phyloP scores from a whole-genome alignment of 2,888 invertebrate species.

The Sesia bembeciformis region DNA sequence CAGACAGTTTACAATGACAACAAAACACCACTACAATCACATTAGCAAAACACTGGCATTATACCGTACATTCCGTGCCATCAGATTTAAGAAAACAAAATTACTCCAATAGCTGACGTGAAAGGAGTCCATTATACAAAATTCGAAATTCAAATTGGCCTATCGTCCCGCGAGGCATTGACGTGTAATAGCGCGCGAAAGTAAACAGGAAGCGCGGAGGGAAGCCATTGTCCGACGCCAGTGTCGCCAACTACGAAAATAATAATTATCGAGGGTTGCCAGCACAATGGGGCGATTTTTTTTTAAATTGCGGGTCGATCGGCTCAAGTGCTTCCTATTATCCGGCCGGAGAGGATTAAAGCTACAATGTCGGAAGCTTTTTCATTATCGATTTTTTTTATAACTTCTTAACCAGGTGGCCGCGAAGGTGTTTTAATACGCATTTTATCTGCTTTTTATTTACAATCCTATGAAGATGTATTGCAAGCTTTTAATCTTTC shows the following conservation, averaged over 20 bases:
- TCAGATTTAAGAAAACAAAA: conserved; percentile 37
- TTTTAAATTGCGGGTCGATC: conserved; percentile 64
- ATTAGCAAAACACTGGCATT: conserved; percentile 10
- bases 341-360: conserved; percentile 55
- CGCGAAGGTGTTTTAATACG: conserved; percentile 57
- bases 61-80: conserved; percentile 11
- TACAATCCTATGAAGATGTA: conserved; percentile 51
- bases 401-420: conserved; percentile 50
- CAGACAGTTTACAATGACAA: neutral
- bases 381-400: conserved; percentile 33
- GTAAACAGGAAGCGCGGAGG: conserved; percentile 69
- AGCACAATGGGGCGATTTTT: conserved; percentile 49
- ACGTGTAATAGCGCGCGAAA: conserved; percentile 73
- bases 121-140: conserved; percentile 58
- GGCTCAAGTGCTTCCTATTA: conserved; percentile 71
- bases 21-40: conserved; percentile 1
- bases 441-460: conserved; percentile 43
- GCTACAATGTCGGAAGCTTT: conserved; percentile 54
- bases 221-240: conserved; percentile 54
- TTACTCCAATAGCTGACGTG: conserved; percentile 42
- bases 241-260: conserved; percentile 74
- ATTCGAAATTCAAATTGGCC: conserved; percentile 70
- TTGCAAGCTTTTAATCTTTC: conserved; percentile 1
- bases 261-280: conserved; percentile 70
- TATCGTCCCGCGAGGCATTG: conserved; percentile 59